Conservation (phyloP, 1,140 invertebrate genomes). For the Melipona quadrifasciata region DNA sequence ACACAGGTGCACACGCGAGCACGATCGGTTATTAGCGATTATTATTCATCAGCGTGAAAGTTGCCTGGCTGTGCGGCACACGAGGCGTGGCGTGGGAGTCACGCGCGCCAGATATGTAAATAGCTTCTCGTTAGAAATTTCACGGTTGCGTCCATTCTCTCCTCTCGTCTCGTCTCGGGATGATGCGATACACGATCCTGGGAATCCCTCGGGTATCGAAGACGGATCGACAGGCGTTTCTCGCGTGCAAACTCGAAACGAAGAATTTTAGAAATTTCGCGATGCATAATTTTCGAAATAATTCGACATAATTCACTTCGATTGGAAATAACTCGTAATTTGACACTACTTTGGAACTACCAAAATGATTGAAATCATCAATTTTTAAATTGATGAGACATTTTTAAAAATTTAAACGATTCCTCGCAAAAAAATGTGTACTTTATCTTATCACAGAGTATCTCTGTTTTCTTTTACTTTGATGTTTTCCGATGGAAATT, state of each 20-base stretch:
- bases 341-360: not conserved
- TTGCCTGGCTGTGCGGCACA: conserved; percentile 18
- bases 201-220: not conserved
- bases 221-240: not conserved
- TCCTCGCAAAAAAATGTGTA: no score
- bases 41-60: conserved; percentile 60
- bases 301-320: not conserved
- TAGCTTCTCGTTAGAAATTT: conserved; percentile 26
- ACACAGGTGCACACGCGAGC: conserved; percentile 47
- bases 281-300: not conserved
- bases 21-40: conserved; percentile 58
- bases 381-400: no score
- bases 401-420: no score
- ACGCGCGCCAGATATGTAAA: conserved; percentile 21
- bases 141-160: not conserved
- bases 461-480: no score
- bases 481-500: no score
- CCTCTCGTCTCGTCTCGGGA: not conserved
- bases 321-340: no score
- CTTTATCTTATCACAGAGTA: no score
- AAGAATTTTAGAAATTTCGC: not conserved
- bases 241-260: not conserved
- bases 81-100: conserved; percentile 47
- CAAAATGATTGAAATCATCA: no score
- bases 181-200: not conserved